Base-by-base conservation (phyloP, 2,797 vertebrate species). In the Petrocephalus sullivani region DNA sequence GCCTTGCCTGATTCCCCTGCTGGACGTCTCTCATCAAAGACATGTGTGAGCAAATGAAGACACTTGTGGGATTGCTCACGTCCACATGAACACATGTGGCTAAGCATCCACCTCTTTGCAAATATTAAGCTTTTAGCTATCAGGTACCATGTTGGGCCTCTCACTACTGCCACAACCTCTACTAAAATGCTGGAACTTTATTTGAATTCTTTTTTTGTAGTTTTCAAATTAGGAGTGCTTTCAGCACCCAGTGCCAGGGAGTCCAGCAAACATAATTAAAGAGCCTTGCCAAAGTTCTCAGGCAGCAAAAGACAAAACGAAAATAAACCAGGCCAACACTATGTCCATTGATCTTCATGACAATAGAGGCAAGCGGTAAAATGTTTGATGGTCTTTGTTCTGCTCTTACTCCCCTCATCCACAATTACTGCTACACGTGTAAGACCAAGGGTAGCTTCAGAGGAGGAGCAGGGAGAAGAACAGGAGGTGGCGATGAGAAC, bases 401-500 rank as follows among this genome's bases (percentile, higher is more conserved):
- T 95, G 95, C 95, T 96, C 96, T 95, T 96, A 96, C 95, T 96
- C 94, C 92, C 95, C 95, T 96, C 95, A 96, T 96, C 95, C 94
- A 96, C 96, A 96, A 96, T 96, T 96, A 96, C 95, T 95, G 94
- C 94, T 96, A 96, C 96, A 96, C 95, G 95, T 96, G 96, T 96
- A 96, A 95, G 95, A 96, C 95, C 95, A 96, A 96, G 96, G 96
- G 96, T 95, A 96, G 96, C 96, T 96, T 96, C 96, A 96, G 95
- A 96, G 92, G 92, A 94, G 94, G 93, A 92, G 94, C 93, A 89
- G 93, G 94, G 94, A 95, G 93, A 93, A 95, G 94, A 94, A 3
- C 93, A 92, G 88, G 92, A 33, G 87, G 90, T 93, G 93, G 94
- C 93, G 94, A 95, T 93, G 93, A 93, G 92, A 93, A 94, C 91